Conservation (phyloP, 2,888 invertebrate genomes). For the Podabrus alpinus region DNA sequence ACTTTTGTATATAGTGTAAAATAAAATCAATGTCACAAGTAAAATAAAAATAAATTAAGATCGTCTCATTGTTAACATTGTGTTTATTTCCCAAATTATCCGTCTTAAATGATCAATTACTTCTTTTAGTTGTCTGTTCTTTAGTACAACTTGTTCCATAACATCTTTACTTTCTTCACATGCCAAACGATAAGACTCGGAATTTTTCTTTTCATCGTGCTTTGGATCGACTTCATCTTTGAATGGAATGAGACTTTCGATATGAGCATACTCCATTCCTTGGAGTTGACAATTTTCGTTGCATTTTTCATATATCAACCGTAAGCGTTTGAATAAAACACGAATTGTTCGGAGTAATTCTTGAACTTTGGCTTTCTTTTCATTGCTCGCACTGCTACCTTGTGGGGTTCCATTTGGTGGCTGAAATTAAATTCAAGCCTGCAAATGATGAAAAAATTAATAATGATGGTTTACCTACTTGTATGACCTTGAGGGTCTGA, state of each 20-base stretch:
- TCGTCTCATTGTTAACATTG: constrained; percentile 92
- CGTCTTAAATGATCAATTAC: constrained; percentile 90
- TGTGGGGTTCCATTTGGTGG: constrained; percentile 79
- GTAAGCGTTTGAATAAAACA: constrained; percentile 79
- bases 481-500: constrained; percentile 80
- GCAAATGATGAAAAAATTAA: not conserved
- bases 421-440: constrained; percentile 46
- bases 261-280: constrained; percentile 91
- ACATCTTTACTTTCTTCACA: constrained; percentile 86
- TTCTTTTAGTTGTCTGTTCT: constrained; percentile 92
- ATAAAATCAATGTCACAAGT: too few relatives aligned
- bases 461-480: constrained; percentile 56
- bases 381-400: constrained; percentile 74
- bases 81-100: constrained; percentile 97
- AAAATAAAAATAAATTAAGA: constrained; percentile 57
- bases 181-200: constrained; percentile 80
- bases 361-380: constrained; percentile 85
- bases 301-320: constrained; percentile 90
- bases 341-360: constrained; percentile 83
- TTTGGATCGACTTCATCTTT: constrained; percentile 87
- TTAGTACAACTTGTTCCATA: constrained; percentile 86
- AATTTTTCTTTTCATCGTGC: constrained; percentile 83
- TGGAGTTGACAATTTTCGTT: constrained; percentile 86
- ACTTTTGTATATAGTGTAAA: not conserved
- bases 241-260: constrained; percentile 87